Evolutionary conservation across 2,113 vertebrate species (phyloP), one percentile per base, ranked within the genome.

Genomic region (Vireo altiloquus): DNA sequence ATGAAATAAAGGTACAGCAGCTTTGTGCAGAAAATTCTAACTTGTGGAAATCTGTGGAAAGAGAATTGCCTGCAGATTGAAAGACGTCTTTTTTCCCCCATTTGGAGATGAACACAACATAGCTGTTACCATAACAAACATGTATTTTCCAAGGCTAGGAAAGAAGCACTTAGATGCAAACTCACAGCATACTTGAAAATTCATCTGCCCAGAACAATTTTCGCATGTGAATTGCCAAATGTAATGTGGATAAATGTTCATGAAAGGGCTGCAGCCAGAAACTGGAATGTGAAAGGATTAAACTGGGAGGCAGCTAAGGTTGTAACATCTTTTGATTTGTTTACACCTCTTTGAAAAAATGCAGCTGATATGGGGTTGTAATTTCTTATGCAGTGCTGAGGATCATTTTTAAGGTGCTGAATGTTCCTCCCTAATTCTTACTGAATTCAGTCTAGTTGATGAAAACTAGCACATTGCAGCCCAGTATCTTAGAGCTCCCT

Each of bases 101-200:
- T 90, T 84, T 92, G 69, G 76, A 92, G 30, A 84, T 18, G 65
- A 96, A 81, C n/a, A 71, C 54, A 86, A 86, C 52, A 75, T 64
- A 86, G 61, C 47, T 92, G 90, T 94, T 96, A 96, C 93, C 76
- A 93, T 72, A 96, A 93, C 80, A 96, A 95, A 89, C 69, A 78
- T 75, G 35, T 90, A 94, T 93, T 97, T 96, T 90, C 72, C 64
- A 87, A 75, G 40, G 40, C 64, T 71, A 80, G 82, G 76, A 83
- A 81, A 88, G 71, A 95, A 92, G 25, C 60, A 68, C 33, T 81
- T 94, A 90, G 60, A 81, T 52, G 47, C 52, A 91, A 94, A 93
- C 33, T 75, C 79, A 39, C 1, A 80, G 79, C 59, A 37, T 68
- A 88, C 90, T 76, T 95, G 88, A 93, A 90, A 97, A 89, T 75